Evolutionary conservation across 1,140 invertebrate genomes (phyloP), one percentile per base, ranked within the genome.

Genomic region (Nixonia krombeini): DNA sequence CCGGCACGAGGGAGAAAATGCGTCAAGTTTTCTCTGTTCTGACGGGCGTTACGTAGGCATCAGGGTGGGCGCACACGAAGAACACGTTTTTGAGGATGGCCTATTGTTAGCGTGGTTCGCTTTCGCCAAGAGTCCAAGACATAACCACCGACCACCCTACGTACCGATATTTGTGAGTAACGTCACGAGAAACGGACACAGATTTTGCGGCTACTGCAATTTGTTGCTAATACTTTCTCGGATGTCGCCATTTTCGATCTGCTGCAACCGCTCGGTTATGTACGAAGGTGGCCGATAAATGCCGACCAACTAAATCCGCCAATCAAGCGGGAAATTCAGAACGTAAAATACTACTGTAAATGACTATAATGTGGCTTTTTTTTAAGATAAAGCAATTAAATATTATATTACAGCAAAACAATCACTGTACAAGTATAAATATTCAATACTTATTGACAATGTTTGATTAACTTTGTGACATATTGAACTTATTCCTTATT

Each of bases 41-140:
- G 25, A 5, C 25, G 25, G 9, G 25, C 25, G 25, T 9, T 4
- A 5, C 25, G 25, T 9, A 26, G 4, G 4, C 4, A 26, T 9
- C 4, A 26, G 25, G 9, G 25, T 9, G 25, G 25, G 25, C 4
- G 9, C 25, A 26, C 25, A 5, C 9, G 4, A 9, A 9, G 25
- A 4, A 26, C 25, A 5, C 4, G 9, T 26, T 26, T 5, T 26
- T 26, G 4, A 4, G 25, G 25, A 26, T 26, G 4, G 26, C 29
- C 23, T 31, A 28, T 25, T 31, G 40, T 41, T 25, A 55, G 29
- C 18, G 16, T 41, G 73, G 45, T 64, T 71, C 79, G 81, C 80
- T 78, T 78, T 78, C 74, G 28, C 44, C 13, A 31, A 46, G 74
- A 79, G 72, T 70, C 77, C 78, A 81, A 70, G 66, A 73, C 76